Conservation (phyloP, 2,888 invertebrate genomes). For the Ecliptopera silaceata region DNA sequence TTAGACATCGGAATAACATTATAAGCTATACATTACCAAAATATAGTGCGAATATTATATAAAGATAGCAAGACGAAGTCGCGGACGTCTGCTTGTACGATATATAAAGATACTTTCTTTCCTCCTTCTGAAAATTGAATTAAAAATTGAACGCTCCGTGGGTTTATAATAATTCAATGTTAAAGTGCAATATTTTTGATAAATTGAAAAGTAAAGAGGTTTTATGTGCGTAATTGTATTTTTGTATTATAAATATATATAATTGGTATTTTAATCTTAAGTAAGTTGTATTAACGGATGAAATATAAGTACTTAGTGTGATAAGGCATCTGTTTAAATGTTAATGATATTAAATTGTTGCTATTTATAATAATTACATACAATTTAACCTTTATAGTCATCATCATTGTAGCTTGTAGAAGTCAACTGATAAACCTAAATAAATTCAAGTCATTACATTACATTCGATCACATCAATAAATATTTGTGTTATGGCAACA, state of each 20-base stretch:
- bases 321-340: background rate
- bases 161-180: conserved; percentile 10
- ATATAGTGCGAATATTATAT: too few relatives aligned
- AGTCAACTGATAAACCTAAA: too few relatives aligned
- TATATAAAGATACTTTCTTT: conserved; percentile 8
- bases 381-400: too few relatives aligned
- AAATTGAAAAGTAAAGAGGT: conserved; percentile 17
- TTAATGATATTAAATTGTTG: background rate
- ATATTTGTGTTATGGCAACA: too few relatives aligned
- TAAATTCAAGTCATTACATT: too few relatives aligned
- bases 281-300: conserved; percentile 16
- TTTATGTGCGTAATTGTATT: background rate
- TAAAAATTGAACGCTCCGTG: conserved; percentile 9
- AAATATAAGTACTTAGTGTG: background rate
- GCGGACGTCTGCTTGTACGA: too few relatives aligned
- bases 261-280: conserved; percentile 7
- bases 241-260: background rate
- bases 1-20: too few relatives aligned
- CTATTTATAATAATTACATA: background rate
- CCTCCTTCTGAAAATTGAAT: background rate
- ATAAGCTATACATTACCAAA: too few relatives aligned
- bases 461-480: too few relatives aligned
- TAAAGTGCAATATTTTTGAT: conserved; percentile 19
- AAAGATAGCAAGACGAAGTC: too few relatives aligned
- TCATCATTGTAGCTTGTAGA: too few relatives aligned